A percentile compares a stretch with the other conserved stretches of the same genome.
phyloP scores from a whole-genome alignment of 2,113 vertebrate species.

The Riparia riparia region DNA sequence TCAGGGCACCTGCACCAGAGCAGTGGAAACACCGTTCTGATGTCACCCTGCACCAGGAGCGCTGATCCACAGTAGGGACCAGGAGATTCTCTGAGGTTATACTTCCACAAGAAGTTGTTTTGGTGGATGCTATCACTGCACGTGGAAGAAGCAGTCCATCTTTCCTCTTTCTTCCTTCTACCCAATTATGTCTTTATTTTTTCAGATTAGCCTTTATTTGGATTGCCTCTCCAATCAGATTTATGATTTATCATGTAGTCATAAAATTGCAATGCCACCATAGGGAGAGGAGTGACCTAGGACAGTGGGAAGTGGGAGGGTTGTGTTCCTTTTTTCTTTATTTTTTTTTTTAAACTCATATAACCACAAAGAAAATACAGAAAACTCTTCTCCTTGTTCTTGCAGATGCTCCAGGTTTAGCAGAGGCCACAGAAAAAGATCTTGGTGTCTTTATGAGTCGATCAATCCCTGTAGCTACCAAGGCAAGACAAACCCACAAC shows the following conservation, averaged over 20 bases:
- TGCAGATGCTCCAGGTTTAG: constrained; percentile 86
- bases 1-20: background rate
- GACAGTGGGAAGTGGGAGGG: background rate
- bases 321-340: background rate
- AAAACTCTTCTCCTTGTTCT: constrained; percentile 3
- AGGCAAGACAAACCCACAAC: constrained; percentile 86
- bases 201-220: background rate
- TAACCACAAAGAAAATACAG: background rate
- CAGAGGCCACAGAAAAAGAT: constrained; percentile 74
- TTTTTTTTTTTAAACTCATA: background rate
- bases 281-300: background rate
- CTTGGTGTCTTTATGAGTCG: constrained; percentile 83
- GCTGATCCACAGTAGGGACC: background rate
- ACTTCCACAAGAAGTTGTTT: background rate
- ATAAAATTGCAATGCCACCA: background rate
- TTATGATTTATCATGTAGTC: background rate
- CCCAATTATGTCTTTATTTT: background rate
- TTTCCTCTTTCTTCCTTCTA: background rate
- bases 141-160: background rate
- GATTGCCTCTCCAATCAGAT: background rate
- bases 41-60: background rate
- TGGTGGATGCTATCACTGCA: background rate
- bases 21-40: background rate
- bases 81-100: background rate
- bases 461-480: constrained; percentile 82